Base-by-base conservation (phyloP, 2,113 vertebrate species). In the Mellivora capensis region DNA sequence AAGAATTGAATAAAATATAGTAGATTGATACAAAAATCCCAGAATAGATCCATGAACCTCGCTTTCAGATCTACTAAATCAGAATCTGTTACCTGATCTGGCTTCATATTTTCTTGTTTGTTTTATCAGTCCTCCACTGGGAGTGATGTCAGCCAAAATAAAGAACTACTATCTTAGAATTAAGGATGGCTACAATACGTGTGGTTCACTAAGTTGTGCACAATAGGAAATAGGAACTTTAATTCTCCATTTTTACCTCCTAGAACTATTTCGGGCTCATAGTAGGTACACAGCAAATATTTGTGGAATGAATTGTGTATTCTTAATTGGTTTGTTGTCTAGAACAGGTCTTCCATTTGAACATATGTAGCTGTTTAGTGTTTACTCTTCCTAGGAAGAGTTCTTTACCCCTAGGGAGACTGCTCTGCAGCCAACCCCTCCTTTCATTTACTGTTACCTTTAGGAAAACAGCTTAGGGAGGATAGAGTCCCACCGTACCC, bases 301-400 rank as follows among this genome's bases (percentile, higher is more conserved):
- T 93, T 71, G 39, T 74, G 61, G 77, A 76, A 39, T 76, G 31
- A 91, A n/a, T 47, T 54, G 54, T 59, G 18, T 87, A 3, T 76
- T 91, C 37, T 52, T 82, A 62, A 90, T 62, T 74, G 83, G 77
- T 74, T 64, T 93, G 59, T 97, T 94, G 93, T 87, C 29, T 49
- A 87, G 61, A 91, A 31, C 11, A 42, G 14, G 71, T 2, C 31
- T 72, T 91, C 86, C 96, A 20, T 94, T 77, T 71, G 90, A 90
- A 69, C n/a, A 85, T 21, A 54, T 29, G 23, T 20, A 79, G 69
- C 52, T 82, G 4, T 71, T 52, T 31, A n/a, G 52, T 49, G 67
- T 81, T 96, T 92, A 44, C 67, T 94, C 61, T 92, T 94, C n/a
- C 79, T 89, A 64, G 79, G 74, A 57, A 87, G 61, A 49, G 54